A percentile compares a stretch with the other conserved stretches of the same genome.
Conservation (phyloP, 2,113 vertebrate species). For the Conger conger region DNA sequence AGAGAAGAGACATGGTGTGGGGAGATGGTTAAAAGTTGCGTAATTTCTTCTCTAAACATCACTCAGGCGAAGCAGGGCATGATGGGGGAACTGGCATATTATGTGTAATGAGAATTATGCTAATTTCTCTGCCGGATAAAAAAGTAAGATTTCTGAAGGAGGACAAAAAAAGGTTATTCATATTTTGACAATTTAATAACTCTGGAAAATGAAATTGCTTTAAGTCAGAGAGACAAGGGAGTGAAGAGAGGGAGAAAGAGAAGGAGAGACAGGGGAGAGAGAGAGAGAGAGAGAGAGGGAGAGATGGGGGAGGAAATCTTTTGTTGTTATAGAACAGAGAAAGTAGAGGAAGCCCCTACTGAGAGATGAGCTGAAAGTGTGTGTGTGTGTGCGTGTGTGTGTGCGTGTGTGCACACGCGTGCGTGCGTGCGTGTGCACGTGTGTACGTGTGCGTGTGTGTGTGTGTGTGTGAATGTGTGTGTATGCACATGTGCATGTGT, state of each 20-base stretch:
- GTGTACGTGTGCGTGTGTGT: background rate
- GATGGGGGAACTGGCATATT: background rate
- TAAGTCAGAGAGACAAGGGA: conserved; percentile 6
- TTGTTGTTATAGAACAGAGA: conserved; percentile 3
- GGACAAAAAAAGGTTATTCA: conserved; percentile 9
- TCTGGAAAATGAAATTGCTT: conserved; percentile 7
- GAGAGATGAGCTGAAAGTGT: background rate
- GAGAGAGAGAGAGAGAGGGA: background rate
- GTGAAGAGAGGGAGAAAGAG: background rate
- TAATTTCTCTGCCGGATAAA: background rate
- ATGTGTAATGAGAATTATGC: conserved; percentile 7
- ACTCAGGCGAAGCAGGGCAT: background rate
- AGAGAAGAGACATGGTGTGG: background rate
- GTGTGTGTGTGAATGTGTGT: background rate
- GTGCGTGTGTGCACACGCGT: too few relatives aligned
- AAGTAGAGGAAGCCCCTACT: background rate
- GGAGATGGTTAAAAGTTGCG: background rate
- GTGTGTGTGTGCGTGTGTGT: background rate
- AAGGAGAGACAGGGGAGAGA: background rate
- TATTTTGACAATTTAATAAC: conserved; percentile 11
- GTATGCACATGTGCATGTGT: too few relatives aligned
- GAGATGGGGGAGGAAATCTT: background rate
- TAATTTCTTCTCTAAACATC: conserved; percentile 1
- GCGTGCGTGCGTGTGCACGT: too few relatives aligned
- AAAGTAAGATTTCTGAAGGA: conserved; percentile 2